Base-by-base conservation (phyloP, 2,888 invertebrate species). In the Lasioglossum marginatum region DNA sequence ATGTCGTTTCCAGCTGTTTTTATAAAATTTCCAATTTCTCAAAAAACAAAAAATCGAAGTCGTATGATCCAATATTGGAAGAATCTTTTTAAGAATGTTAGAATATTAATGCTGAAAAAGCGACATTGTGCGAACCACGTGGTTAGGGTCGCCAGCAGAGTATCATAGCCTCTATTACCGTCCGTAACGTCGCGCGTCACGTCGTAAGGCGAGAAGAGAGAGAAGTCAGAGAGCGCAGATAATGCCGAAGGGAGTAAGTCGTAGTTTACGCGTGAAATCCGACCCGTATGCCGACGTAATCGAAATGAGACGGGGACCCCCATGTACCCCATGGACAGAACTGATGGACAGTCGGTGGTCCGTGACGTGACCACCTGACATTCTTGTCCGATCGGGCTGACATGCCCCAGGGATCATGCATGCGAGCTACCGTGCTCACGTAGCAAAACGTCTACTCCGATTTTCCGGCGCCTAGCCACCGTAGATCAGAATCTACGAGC, bases 271-370 rank as follows among this genome's bases (percentile, higher is more conserved):
- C 87, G 87, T 82, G 90, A 91, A 90, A 91, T 92, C 82, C 91
- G 88, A 85, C 86, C 82, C 70, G 84, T 89, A 85, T 85, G 90
- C 85, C 83, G 84, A 90, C 92, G 92, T 93, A 93, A 94, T 92
- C 93, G 89, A 91, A 93, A 93, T 89, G 89, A 91, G 89, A 89
- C 87, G 74, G 81, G 73, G 77, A 83, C 82, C 88, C 88, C 87
- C 89, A 68, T 89, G 92, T 86, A 88, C 85, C 86, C 89, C 89
- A 92, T 90, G 87, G 91, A 85, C 90, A 89, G 92, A 87, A 93
- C 92, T 94, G 94, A 94, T 93, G 92, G 94, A 94, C 94, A 93
- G 91, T 85, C 90, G 91, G 92, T 92, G 92, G 92, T 92, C 94
- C 93, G 89, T 93, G 94, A 93, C 93, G 90, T 89, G 90, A 90